Evolutionary conservation across 2,888 invertebrate species (phyloP), one percentile per base, ranked within the genome.

Genomic region (Odontothrips loti): DNA sequence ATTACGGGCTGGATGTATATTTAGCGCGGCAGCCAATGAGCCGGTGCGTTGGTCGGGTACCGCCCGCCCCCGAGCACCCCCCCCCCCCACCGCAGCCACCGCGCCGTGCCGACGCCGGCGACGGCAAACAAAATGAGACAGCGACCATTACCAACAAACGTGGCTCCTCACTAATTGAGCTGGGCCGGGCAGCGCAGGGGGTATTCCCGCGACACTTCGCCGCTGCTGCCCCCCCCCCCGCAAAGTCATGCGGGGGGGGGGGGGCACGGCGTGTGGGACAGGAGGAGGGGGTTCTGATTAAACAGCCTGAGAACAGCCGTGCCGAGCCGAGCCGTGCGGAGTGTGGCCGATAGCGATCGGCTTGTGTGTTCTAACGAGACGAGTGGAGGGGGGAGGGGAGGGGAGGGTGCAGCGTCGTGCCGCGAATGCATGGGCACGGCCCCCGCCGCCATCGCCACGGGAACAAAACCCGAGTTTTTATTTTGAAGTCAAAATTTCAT

Each of bases 81-180:
- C 58, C 15, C 58, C 58, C 58, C 34, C 34, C 3, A 4, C 34
- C 34, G n/a, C n/a, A n/a, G n/a, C 34, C 34, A 43, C 34, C 34
- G 34, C 34, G 3, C 34, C 34, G 15, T 15, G 80, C 79, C 47
- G 79, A 80, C 47, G 80, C 82, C 48, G 81, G 34, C 80, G 82
- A 51, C 78, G 82, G 63, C 43, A 17, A 27, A 75, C 68, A 27
- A 75, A 75, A 75, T 75, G 68, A 75, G 68, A 75, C 68, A 75
- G 68, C 68, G 68, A 75, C 68, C 68, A 75, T 75, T 75, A 75
- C 68, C 68, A 75, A 75, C 68, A 75, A 75, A 75, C 68, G 68
- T 75, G 68, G 68, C 68, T n/a, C 68, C 68, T 23, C 68, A 27
- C 68, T 75, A 75, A 75, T 75, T 75, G 68, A 75, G 68, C 68